phyloP scores from a whole-genome alignment of 2,113 vertebrate genomes.

The Crotalus viridis region DNA sequence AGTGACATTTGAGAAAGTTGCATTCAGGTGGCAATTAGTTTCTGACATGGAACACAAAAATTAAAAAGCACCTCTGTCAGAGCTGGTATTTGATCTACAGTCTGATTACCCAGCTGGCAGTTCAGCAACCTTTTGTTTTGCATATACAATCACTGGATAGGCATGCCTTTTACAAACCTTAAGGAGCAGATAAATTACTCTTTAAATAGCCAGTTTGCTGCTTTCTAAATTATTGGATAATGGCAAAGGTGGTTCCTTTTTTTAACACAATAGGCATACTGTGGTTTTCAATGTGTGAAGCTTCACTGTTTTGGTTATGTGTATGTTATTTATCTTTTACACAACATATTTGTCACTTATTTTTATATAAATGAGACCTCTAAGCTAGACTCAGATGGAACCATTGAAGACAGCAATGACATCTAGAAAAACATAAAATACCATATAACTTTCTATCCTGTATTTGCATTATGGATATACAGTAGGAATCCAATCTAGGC shows the following conservation, averaged over 20 bases:
- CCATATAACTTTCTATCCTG: not conserved
- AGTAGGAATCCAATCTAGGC: not conserved
- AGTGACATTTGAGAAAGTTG: slow-evolving; percentile 55
- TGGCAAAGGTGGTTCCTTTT: not conserved
- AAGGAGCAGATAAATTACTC: slow-evolving; percentile 37
- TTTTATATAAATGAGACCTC: not conserved
- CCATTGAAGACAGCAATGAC: not conserved
- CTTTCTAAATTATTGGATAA: slow-evolving; percentile 25
- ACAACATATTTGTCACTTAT: not conserved
- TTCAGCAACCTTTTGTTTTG: slow-evolving; percentile 24
- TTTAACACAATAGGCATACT: not conserved
- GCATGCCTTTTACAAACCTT: slow-evolving; percentile 16
- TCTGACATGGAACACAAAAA: slow-evolving; percentile 55
- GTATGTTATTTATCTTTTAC: not conserved
- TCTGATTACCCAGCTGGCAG: slow-evolving; percentile 55
- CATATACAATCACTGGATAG: slow-evolving; percentile 9
- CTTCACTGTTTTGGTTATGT: not conserved
- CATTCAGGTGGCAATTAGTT: slow-evolving; percentile 56
- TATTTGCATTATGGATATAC: not conserved
- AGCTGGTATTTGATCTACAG: slow-evolving; percentile 61
- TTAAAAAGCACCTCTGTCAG: slow-evolving; percentile 53
- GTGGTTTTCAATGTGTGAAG: not conserved
- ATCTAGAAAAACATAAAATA: not conserved
- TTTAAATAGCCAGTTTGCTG: slow-evolving; percentile 44
- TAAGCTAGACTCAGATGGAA: not conserved